phyloP scores from a whole-genome alignment of 1,140 invertebrate species.

The Drosophila nasuta region DNA sequence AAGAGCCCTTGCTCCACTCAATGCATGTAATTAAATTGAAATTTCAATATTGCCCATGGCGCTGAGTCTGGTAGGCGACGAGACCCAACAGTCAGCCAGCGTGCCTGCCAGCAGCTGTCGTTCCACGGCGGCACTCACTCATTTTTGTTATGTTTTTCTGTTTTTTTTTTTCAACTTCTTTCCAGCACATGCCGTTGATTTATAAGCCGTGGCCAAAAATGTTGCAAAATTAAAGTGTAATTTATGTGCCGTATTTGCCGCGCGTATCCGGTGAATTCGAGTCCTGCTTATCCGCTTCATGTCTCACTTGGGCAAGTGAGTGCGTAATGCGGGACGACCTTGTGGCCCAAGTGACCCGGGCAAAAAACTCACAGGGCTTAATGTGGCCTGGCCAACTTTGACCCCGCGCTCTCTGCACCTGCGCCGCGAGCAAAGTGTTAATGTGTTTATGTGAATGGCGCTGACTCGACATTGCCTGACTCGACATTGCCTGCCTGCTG shows the following conservation, averaged over 20 bases:
- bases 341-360: slow-evolving; percentile 38
- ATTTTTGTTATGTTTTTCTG: slow-evolving; percentile 33
- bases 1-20: slow-evolving; percentile 56
- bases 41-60: slow-evolving; percentile 80
- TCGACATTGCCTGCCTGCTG: slow-evolving; percentile 5
- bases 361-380: slow-evolving; percentile 66
- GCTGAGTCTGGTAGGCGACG: slow-evolving; percentile 8
- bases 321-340: slow-evolving; percentile 54
- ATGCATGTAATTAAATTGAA: slow-evolving; percentile 81
- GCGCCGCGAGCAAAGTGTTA: slow-evolving; percentile 73
- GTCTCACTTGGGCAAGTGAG: slow-evolving; percentile 53
- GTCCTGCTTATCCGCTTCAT: slow-evolving; percentile 69
- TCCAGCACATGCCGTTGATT: slow-evolving; percentile 61
- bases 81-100: slow-evolving; percentile 6
- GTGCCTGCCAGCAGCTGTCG: slow-evolving; percentile 45
- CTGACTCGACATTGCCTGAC: slow-evolving; percentile 43
- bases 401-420: slow-evolving; percentile 61
- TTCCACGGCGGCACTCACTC: slow-evolving; percentile 47
- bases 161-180: slow-evolving; percentile 28
- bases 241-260: slow-evolving; percentile 67
- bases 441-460: slow-evolving; percentile 74
- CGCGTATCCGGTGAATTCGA: slow-evolving; percentile 46
- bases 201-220: slow-evolving; percentile 82
- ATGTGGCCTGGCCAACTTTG: slow-evolving; percentile 76
- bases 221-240: slow-evolving; percentile 83